These are phyloP conservation scores for Luperina nickerlii DNA, from an alignment of 2,888 invertebrate species.

Conservation along the genomic window DNA sequence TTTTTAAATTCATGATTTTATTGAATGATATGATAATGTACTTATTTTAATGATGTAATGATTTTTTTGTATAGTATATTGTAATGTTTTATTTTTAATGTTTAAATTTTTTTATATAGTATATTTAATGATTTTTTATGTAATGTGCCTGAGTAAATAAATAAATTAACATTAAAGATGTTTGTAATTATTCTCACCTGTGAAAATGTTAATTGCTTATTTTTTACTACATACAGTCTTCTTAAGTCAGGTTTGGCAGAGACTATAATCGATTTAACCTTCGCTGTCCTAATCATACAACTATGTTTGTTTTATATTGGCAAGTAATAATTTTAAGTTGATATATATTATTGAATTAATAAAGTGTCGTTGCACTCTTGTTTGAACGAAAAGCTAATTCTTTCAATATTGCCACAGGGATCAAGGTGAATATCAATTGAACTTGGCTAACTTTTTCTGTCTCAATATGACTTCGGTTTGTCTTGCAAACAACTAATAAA, in stretches of 20 bases:
- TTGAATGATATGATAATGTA: too few relatives aligned
- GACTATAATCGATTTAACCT: conserved; percentile 5
- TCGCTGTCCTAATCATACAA: background rate
- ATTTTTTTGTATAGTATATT: too few relatives aligned
- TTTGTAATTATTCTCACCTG: background rate
- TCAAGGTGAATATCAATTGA: conserved; percentile 26
- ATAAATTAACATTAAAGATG: background rate
- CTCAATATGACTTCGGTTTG: background rate
- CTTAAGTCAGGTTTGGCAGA: background rate
- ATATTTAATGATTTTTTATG: too few relatives aligned
- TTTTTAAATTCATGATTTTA: too few relatives aligned
- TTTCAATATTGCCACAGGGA: conserved; percentile 19
- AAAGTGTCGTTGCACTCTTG: conserved; percentile 30
- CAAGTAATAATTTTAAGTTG: conserved; percentile 13
- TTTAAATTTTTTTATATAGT: too few relatives aligned
- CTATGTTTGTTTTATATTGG: conserved; percentile 1
- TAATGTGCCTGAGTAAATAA: too few relatives aligned
- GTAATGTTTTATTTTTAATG: too few relatives aligned
- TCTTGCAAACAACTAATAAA: background rate
- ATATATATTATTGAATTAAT: conserved; percentile 9
- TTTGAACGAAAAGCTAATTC: conserved; percentile 18
- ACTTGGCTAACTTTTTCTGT: conserved; percentile 2
- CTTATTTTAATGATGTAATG: too few relatives aligned
- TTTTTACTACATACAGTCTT: background rate
- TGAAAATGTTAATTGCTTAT: background rate